A percentile compares a stretch with the other conserved stretches of the same genome.
Evolutionary conservation across 2,113 vertebrate genomes (phyloP).

Genomic region (Athene cunicularia): DNA sequence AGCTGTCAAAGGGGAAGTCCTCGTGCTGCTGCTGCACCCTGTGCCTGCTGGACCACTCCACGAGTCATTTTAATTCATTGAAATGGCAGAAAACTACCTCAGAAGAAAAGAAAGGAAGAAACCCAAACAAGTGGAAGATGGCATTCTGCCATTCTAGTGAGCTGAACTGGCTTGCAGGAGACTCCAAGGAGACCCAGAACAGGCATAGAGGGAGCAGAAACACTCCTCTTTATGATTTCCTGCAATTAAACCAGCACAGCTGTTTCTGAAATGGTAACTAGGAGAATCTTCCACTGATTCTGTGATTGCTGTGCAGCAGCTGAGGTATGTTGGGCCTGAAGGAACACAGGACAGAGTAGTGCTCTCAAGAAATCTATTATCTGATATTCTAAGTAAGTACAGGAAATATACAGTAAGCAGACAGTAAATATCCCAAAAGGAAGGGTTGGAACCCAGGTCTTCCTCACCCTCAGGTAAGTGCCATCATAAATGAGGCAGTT

Average conservation of each 20-base stretch:
- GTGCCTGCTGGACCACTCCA: not conserved
- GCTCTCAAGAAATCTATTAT: not conserved
- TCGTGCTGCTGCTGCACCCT: not conserved
- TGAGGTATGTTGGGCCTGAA: not conserved
- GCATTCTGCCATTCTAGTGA: not conserved
- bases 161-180: not conserved
- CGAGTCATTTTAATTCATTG: not conserved
- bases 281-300: not conserved
- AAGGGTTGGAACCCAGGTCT: not conserved
- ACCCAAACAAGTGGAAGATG: not conserved
- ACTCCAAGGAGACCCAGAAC: not conserved
- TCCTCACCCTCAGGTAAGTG: not conserved
- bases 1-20: not conserved
- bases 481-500: not conserved
- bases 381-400: not conserved
- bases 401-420: not conserved
- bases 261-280: not conserved
- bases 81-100: not conserved
- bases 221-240: not conserved
- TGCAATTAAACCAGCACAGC: not conserved
- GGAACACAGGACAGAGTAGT: not conserved
- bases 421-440: not conserved
- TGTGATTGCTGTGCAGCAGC: rapidly evolving
- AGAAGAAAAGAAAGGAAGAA: not conserved
- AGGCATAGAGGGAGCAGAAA: not conserved